Base-by-base conservation (phyloP, 2,113 vertebrate genomes). In the Callospermophilus lateralis region DNA sequence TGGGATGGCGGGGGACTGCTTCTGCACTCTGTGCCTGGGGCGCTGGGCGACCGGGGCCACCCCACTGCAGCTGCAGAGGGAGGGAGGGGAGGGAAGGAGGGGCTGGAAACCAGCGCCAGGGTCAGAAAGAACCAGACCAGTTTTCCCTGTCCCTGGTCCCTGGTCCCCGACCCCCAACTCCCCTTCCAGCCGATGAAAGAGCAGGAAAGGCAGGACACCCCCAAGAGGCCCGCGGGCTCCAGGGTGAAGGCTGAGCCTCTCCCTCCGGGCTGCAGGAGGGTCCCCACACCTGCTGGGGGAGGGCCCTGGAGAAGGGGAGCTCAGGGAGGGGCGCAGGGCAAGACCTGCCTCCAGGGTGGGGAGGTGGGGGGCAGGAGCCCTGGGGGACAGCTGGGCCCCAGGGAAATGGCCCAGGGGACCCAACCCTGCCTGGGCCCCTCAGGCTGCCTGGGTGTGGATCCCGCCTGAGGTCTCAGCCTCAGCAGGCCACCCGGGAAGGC, bases 401-500 rank as follows among this genome's bases (percentile, higher is more conserved):
- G 8, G 72, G 42, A 13, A 16, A 8, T 9, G 13, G 19, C 1
- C 16, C 2, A 19, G n/a, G 24, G 32, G 42, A 51, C 48, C 48
- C 48, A 13, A 26, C 0, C 80, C 32, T 58, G 73, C 67, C 26
- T 32, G 68, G 63, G 37, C 20, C 20, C 74, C 34, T 32, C 8
- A 2, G 48, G 28, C 61, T 7, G 8, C 3, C 55, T 58, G 0
- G 7, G 20, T 37, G 67, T 30, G 32, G n/a, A 3, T 80, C 48
- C 19, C 32, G 51, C 51, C 28, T 9, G 11, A 4, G 55, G 28
- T 30, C 51, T 72, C 65, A 16, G 22, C 37, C 26, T 55, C 19
- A 8, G n/a, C 19, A 32, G 11, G 8, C 9, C 20, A 2, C 12
- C 30, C 42, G 0, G 4, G 1, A 9, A 17, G 39, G n/a, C 34